These are phyloP conservation scores for Sitta carolinensis DNA, from an alignment of 2,797 vertebrate species.

Conservation along the genomic window DNA sequence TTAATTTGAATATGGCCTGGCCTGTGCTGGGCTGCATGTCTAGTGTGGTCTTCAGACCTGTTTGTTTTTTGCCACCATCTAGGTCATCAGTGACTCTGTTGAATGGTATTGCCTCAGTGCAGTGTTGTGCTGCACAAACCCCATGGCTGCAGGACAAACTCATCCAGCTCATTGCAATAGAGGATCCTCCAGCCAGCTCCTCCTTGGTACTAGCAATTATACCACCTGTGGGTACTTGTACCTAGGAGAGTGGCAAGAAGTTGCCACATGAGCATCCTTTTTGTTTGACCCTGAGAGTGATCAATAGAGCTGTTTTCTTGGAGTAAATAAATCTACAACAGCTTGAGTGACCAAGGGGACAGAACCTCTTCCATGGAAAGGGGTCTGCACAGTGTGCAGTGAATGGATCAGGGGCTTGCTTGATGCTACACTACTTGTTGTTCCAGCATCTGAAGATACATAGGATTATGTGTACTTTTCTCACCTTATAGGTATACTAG, in stretches of 20 bases:
- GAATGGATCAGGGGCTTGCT: background rate
- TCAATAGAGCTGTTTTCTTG: background rate
- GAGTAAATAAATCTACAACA: background rate
- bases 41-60: background rate
- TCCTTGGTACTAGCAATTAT: background rate
- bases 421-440: background rate
- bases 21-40: background rate
- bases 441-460: background rate
- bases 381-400: background rate
- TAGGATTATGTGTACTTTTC: background rate
- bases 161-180: background rate
- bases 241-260: background rate
- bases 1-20: background rate
- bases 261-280: background rate
- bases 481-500: background rate
- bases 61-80: background rate
- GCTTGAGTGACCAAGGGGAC: fast-evolving
- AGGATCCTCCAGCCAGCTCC: background rate
- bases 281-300: background rate
- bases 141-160: background rate
- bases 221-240: background rate
- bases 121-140: background rate
- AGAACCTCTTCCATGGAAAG: background rate
- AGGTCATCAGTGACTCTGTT: background rate
- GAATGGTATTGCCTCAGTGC: background rate